Evolutionary conservation across 2,113 vertebrate species (phyloP), one percentile per base, ranked within the genome.

Genomic region (Bubalus kerabau): DNA sequence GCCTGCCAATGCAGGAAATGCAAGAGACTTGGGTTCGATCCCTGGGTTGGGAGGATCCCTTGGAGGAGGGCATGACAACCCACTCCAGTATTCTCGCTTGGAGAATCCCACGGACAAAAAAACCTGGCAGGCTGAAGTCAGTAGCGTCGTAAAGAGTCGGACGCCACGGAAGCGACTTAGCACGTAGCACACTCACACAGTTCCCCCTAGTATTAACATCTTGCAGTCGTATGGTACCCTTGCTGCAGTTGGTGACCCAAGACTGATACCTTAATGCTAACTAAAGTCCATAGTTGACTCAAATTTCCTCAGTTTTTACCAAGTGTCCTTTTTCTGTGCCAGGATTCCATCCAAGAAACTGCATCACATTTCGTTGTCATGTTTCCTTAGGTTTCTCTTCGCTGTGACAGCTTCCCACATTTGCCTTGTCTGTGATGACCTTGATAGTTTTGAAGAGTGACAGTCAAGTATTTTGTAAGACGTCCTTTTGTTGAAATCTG

Each of bases 301-400:
- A 85, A 15, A 91, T 60, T 92, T 62, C 19, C 48, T 93, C 81
- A 46, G 30, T 62, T 95, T 96, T 92, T 48, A 62, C 71, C 48
- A 90, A 84, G n/a, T 36, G 19, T 30, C 36, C 23, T 94, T 88
- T 67, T 32, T 43, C 43, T 86, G 13, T 60, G 52, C 19, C 32
- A 52, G 57, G 3, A 54, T 71, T 13, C 26, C 52, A 80, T 3
- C 9, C 3, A 74, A 17, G 46, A 91, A 83, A 59, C 11, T 7
- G 56, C 5, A 13, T 40, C 19, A 3, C 23, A 76, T 3, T 76
- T 76, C 43, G 12, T 4, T 14, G 6, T 43, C 71, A 10, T 24
- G 7, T 89, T 76, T 43, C 71, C 40, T 2, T 43, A 43, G 57
- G 8, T 17, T 80, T 26, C 24, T 81, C 32, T 74, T 40, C 57